These are phyloP conservation scores for Cyclura pinguis DNA, from an alignment of 2,797 vertebrate species.

Conservation along the genomic window DNA sequence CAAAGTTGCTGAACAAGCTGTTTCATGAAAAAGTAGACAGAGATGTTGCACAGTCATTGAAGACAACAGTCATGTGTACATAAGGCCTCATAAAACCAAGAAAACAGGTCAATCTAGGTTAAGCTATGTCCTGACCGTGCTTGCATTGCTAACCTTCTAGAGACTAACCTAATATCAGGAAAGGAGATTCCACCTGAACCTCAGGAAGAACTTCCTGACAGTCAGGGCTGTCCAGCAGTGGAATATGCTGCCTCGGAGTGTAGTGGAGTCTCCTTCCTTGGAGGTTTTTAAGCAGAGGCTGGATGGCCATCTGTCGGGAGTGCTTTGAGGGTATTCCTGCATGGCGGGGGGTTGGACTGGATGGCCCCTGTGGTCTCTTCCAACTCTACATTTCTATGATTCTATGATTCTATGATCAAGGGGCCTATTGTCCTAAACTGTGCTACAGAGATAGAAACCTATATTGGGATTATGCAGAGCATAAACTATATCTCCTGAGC, in stretches of 20 bases:
- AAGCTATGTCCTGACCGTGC: not conserved
- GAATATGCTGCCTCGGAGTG: too few relatives aligned
- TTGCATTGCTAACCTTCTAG: not conserved
- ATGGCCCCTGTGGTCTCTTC: too few relatives aligned
- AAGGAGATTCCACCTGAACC: too few relatives aligned
- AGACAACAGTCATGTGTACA: not conserved
- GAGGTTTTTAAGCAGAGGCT: too few relatives aligned
- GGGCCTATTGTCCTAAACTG: not conserved
- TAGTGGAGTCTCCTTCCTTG: too few relatives aligned
- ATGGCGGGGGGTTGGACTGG: too few relatives aligned
- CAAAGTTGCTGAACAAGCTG: not conserved
- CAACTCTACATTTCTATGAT: too few relatives aligned
- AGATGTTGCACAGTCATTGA: not conserved
- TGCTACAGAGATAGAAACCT: not conserved
- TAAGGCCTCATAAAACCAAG: not conserved
- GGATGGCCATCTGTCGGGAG: too few relatives aligned
- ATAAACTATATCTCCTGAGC: not conserved
- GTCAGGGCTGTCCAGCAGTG: too few relatives aligned
- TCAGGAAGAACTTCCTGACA: too few relatives aligned
- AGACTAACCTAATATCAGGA: not conserved
- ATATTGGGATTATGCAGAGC: not conserved
- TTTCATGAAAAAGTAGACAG: not conserved
- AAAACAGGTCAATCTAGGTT: not conserved
- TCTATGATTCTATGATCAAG: too few relatives aligned
- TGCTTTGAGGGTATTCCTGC: too few relatives aligned